Percentiles rank a stretch among this genome's conserved stretches.
phyloP scores from a whole-genome alignment of 2,113 vertebrate species.

The Catagonus wagneri region DNA sequence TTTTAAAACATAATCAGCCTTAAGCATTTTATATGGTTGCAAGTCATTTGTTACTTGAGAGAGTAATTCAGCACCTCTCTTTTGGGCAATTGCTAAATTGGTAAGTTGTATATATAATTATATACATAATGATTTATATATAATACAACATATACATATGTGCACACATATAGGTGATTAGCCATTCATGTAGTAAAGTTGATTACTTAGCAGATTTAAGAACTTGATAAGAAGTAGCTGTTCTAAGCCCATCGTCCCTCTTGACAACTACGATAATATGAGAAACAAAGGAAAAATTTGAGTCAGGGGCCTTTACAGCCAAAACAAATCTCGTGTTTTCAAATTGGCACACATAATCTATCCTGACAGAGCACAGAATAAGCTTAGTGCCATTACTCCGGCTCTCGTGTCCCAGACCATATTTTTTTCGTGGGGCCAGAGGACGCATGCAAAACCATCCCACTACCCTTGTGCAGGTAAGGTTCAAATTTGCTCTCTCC shows the following conservation, averaged over 20 bases:
- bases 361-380: background rate
- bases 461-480: background rate
- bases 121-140: background rate
- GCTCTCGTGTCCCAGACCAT: background rate
- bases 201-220: background rate
- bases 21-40: slow-evolving; percentile 29
- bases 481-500: background rate
- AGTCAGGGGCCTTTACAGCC: background rate
- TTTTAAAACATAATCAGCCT: background rate
- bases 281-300: slow-evolving; percentile 35
- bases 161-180: background rate
- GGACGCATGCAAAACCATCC: background rate
- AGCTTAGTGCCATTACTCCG: background rate
- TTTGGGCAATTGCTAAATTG: background rate
- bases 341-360: background rate
- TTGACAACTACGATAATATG: background rate
- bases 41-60: background rate
- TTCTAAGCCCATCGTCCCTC: background rate
- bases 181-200: slow-evolving; percentile 27
- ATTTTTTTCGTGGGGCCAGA: background rate
- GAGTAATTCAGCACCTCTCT: background rate
- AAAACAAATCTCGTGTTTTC: background rate
- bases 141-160: background rate
- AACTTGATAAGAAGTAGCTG: background rate
- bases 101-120: background rate